Percentiles rank a stretch among this genome's conserved stretches.
Conservation (phyloP, 2,888 invertebrate species). For the Pandemis cinnamomeana region DNA sequence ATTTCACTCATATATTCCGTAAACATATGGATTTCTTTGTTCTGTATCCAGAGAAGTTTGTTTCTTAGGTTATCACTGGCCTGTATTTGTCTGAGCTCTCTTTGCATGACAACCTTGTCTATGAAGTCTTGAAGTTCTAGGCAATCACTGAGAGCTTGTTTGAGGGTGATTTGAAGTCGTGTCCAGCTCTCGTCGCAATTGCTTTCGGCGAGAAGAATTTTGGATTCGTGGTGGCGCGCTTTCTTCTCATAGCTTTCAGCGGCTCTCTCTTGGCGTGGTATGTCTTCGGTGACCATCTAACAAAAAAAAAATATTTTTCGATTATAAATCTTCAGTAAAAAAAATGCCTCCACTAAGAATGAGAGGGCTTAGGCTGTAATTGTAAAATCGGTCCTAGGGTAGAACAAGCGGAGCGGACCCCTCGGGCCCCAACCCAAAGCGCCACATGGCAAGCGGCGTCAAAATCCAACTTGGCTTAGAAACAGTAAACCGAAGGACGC, state of each 20-base stretch:
- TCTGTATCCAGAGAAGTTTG: constrained; percentile 70
- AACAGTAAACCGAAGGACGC: too few species aligned
- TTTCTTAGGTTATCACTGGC: constrained; percentile 71
- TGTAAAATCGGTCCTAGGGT: too few species aligned
- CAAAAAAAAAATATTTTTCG: constrained; percentile 22
- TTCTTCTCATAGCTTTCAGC: constrained; percentile 70
- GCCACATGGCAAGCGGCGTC: too few species aligned
- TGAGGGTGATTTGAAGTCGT: constrained; percentile 55
- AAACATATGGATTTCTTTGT: constrained; percentile 80
- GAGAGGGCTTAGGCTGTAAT: too few species aligned
- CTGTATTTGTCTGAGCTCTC: constrained; percentile 67
- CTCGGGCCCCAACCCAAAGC: too few species aligned
- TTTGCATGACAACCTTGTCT: constrained; percentile 59
- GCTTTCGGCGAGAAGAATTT: constrained; percentile 62
- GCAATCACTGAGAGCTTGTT: constrained; percentile 61
- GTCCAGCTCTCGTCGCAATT: constrained; percentile 66
- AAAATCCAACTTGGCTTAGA: too few species aligned
- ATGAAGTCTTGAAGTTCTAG: constrained; percentile 63
- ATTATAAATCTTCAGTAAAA: neutral
- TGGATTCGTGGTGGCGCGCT: constrained; percentile 62
- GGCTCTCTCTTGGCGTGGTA: constrained; percentile 73
- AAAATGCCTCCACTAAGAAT: too few species aligned
- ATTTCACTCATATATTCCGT: constrained; percentile 80
- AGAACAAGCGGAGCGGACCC: too few species aligned
- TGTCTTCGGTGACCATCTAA: constrained; percentile 75